Percentiles rank a stretch among this genome's conserved stretches.
Conservation (phyloP, 1,140 invertebrate genomes). For the Andricus grossulariae region DNA sequence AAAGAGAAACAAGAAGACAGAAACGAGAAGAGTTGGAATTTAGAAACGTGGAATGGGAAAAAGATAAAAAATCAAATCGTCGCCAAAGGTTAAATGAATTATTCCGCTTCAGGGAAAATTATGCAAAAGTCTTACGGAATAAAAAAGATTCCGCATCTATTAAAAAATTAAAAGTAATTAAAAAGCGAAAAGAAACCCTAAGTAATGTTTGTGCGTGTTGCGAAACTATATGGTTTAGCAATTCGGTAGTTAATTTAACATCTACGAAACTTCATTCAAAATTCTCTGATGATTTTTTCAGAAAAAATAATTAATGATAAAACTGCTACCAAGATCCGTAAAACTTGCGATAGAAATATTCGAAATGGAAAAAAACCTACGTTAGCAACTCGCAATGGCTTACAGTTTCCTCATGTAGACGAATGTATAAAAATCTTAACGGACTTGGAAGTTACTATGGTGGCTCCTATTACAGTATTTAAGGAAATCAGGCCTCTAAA, state of each 20-base stretch:
- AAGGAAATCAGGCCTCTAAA: too few relatives aligned
- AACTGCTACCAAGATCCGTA: too few relatives aligned
- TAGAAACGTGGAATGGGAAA: background rate
- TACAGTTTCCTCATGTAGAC: too few relatives aligned
- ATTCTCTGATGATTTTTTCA: background rate
- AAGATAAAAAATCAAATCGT: background rate
- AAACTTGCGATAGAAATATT: too few relatives aligned
- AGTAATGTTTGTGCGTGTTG: background rate
- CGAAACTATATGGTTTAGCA: background rate
- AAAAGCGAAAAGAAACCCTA: background rate
- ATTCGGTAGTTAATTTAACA: too few relatives aligned
- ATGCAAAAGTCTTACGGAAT: background rate
- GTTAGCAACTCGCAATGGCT: too few relatives aligned
- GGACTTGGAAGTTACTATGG: too few relatives aligned
- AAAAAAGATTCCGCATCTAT: background rate
- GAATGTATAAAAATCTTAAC: too few relatives aligned
- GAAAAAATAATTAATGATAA: background rate
- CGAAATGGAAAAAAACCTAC: too few relatives aligned
- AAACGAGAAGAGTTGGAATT: background rate
- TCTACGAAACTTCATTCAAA: too few relatives aligned
- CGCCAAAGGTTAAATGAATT: background rate
- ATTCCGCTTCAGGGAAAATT: background rate
- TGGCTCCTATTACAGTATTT: too few relatives aligned
- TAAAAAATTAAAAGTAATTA: background rate
- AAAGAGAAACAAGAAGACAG: background rate